A percentile compares a stretch with the other conserved stretches of the same genome.
phyloP scores from a whole-genome alignment of 1,140 invertebrate genomes.

The Nephila pilipes region DNA sequence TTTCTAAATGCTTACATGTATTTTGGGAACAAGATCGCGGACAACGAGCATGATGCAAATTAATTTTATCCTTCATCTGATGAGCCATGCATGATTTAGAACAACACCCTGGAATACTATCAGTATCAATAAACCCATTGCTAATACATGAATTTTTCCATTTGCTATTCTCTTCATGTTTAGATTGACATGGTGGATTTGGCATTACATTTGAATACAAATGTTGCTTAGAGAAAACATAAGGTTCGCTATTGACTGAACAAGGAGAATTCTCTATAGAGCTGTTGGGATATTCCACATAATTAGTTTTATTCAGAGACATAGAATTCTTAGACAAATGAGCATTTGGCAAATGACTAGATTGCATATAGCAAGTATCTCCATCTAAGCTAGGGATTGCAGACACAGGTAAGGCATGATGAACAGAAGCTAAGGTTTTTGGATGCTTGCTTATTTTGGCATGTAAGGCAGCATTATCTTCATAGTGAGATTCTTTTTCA shows the following conservation, averaged over 20 bases:
- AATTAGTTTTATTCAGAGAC: slow-evolving; percentile 43
- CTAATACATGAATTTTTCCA: slow-evolving; percentile 38
- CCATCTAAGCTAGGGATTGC: slow-evolving; percentile 30
- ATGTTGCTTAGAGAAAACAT: slow-evolving; percentile 34
- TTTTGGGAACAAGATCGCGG: slow-evolving; percentile 8
- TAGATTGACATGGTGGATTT: slow-evolving; percentile 26
- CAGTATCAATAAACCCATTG: slow-evolving; percentile 39
- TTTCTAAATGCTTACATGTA: slow-evolving; percentile 42
- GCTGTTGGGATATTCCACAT: slow-evolving; percentile 66
- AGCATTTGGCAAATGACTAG: slow-evolving; percentile 40
- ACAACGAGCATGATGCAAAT: slow-evolving; percentile 23
- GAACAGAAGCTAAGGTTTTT: slow-evolving; percentile 5
- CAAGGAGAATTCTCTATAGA: slow-evolving; percentile 66
- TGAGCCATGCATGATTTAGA: slow-evolving; percentile 31
- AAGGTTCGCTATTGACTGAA: slow-evolving; percentile 53
- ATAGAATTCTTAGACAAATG: slow-evolving; percentile 26
- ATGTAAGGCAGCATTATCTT: slow-evolving; percentile 40
- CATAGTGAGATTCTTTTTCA: slow-evolving; percentile 56
- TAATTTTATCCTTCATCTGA: slow-evolving; percentile 48
- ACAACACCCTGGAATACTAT: slow-evolving; percentile 4
- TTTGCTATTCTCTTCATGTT: slow-evolving; percentile 11
- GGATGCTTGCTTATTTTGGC: slow-evolving; percentile 34
- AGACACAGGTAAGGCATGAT: slow-evolving; percentile 34
- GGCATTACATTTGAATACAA: slow-evolving; percentile 29
- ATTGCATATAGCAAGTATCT: not conserved